phyloP scores from a whole-genome alignment of 2,113 vertebrate genomes.

The Blennius ocellaris region DNA sequence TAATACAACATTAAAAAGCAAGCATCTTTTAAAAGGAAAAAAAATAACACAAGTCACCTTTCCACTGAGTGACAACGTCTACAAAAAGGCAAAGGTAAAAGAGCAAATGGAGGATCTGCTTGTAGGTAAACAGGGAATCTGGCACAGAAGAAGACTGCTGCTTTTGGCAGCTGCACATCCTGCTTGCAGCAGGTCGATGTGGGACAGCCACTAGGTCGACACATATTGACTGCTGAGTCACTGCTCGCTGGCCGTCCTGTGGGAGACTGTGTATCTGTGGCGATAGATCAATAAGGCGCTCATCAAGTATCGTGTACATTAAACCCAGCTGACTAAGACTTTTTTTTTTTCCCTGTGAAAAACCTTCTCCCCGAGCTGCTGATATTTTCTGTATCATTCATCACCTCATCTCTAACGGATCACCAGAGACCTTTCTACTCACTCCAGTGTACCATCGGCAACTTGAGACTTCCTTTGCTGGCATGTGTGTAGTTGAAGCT shows the following conservation, averaged over 20 bases:
- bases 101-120: not conserved
- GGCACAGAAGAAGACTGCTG: slow-evolving; percentile 5
- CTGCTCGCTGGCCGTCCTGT: slow-evolving; percentile 42
- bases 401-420: not conserved
- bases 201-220: slow-evolving; percentile 40
- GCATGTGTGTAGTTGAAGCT: not conserved
- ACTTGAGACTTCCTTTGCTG: not conserved
- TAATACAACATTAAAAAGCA: not conserved
- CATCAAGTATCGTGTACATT: slow-evolving; percentile 47
- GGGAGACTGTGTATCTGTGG: slow-evolving; percentile 51
- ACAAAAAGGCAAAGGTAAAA: not conserved
- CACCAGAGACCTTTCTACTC: slow-evolving; percentile 8
- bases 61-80: not conserved
- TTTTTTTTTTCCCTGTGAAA: slow-evolving; percentile 23
- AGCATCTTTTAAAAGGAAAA: not conserved
- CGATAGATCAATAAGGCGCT: slow-evolving; percentile 59
- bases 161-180: slow-evolving; percentile 39
- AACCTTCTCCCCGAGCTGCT: not conserved
- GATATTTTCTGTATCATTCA: slow-evolving; percentile 35
- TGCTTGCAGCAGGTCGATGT: slow-evolving; percentile 52
- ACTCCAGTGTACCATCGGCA: too few species aligned
- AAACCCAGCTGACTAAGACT: slow-evolving; percentile 46
- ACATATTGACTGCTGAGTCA: slow-evolving; percentile 66
- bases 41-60: too few species aligned
- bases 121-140: slow-evolving; percentile 6